Evolutionary conservation across 2,888 invertebrate species (phyloP), one percentile per base, ranked within the genome.

Genomic region (Lasiommata megera): DNA sequence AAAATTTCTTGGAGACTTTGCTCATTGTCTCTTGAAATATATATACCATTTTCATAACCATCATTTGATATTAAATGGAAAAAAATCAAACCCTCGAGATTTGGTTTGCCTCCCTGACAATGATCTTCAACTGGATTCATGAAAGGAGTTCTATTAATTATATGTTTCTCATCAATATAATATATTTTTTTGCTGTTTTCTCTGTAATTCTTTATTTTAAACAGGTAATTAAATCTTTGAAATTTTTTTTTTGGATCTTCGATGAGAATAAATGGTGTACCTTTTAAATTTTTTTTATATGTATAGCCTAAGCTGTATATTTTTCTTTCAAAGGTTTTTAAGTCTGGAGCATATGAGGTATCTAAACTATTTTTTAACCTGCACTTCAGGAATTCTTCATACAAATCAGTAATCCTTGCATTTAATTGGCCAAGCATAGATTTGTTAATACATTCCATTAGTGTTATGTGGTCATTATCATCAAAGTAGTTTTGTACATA

Each of bases 161-260:
- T 44, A 40, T 46, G 38, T 66, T 73, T 73, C 61, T 74, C 76
- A 65, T 78, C 76, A n/a, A 83, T 58, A 54, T 80, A 80, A 60
- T 73, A 82, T 50, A 83, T 67, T n/a, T 53, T 38, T 38, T 51
- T 57, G 18, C 56, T 37, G 17, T 54, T 41, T 8, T 16, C 31
- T 55, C 79, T 72, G 9, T 69, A 55, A 41, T 72, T 67, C 16
- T 34, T 69, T 0, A 82, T 72, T 67, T 76, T 79, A 3, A 67
- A 70, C 1, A 83, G 58, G 58, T 74, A 83, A 46, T 68, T 59
- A 58, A 59, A 74, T 56, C 83, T 68, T 61, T 80, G 71, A 72
- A 74, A 80, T 17, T 75, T 74, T 14, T 72, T 36, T 62, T 76
- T 71, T 46, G 78, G 76, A 56, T 82, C 68, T 73, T 84, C 84